phyloP scores from a whole-genome alignment of 2,113 vertebrate genomes.

The Taxidea taxus region DNA sequence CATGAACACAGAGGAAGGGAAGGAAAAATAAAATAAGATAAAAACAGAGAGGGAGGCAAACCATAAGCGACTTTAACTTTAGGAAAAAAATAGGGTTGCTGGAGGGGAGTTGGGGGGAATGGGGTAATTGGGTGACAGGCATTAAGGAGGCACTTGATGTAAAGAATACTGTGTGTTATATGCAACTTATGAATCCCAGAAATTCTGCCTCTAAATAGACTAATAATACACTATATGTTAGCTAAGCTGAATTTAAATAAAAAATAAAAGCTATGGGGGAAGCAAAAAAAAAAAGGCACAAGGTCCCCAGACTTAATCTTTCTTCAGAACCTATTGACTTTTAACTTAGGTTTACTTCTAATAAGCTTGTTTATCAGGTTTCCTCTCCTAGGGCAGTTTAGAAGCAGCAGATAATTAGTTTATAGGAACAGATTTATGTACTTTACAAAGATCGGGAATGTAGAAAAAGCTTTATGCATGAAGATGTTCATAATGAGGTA shows the following conservation, averaged over 20 bases:
- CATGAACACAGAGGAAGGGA: no score
- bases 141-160: no score
- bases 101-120: no score
- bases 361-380: not conserved
- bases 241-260: not conserved
- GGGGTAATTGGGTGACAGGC: no score
- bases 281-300: not conserved
- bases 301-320: not conserved
- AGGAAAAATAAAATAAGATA: no score
- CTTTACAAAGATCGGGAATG: not conserved
- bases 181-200: no score
- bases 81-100: no score
- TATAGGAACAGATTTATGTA: not conserved
- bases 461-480: not conserved
- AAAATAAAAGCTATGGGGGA: not conserved
- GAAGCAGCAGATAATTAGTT: not conserved
- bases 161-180: no score
- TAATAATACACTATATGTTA: not conserved
- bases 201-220: no score
- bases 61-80: no score
- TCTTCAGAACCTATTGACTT: not conserved
- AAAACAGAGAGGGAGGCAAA: no score
- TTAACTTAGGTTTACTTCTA: not conserved
- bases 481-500: not conserved
- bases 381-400: not conserved